Base-by-base conservation (phyloP, 2,888 invertebrate species). In the Lithophane socia region DNA sequence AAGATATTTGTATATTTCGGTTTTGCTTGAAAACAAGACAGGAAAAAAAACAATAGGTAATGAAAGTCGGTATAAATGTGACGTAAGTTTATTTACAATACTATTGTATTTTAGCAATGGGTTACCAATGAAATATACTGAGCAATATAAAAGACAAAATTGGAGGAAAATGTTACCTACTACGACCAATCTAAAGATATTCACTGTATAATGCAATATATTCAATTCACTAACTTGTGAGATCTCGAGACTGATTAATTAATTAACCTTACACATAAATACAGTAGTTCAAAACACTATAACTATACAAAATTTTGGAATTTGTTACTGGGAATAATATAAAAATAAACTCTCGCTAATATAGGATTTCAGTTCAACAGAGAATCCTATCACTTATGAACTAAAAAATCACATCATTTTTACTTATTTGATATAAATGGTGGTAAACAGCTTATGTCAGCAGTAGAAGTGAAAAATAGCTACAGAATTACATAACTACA, bases 381-480 rank as follows among this genome's bases (percentile, higher is more conserved):
- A 77, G 85, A 86, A 86, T 82, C 84, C 82, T 76, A 87, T 88
- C 75, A 84, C 91, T 92, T 92, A 92, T 70, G 58, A 87, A 86
- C 90, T 92, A 91, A 89, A 83, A 87, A 89, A 92, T 92, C 90
- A 93, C 89, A 92, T 91, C 82, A 90, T 88, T 90, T 90, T 90
- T 80, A 83, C 91, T 92, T 92, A 91, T 88, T 82, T 79, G 64
- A 79, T 86, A 77, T 64, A 81, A 81, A 79, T 84, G 83, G 86
- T 85, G 80, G 82, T 79, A 77, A 79, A 66, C 54, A 72, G 61
- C 49, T 76, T 82, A 79, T 12, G 24, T 77, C 64, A 67, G 52
- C 18, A 52, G 70, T 73, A 60, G 78, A 80, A 18, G 54, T 54
- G 66, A 71, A 66, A 64, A 63, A 49, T 60, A 58, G 66, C 42